phyloP scores from a whole-genome alignment of 2,113 vertebrate species.

The Anhinga rufa region DNA sequence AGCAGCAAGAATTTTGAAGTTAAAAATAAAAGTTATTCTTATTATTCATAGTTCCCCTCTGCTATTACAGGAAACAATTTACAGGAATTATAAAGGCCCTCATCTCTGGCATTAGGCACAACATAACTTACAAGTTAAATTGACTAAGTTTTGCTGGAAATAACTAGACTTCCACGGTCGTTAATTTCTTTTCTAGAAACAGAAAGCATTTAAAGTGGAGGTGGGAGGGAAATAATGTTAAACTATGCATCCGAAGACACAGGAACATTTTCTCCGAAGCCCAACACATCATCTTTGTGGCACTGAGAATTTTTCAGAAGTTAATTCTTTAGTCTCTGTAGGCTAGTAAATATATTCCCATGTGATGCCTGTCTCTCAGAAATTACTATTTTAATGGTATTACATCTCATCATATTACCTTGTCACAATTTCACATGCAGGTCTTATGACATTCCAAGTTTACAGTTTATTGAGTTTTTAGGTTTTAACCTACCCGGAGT shows the following conservation, averaged over 20 bases:
- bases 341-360: not conserved
- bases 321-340: not conserved
- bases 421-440: not conserved
- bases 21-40: not conserved
- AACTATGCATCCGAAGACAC: not conserved
- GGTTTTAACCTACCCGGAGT: slow-evolving; percentile 78
- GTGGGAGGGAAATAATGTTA: not conserved
- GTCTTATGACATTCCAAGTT: not conserved
- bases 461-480: not conserved
- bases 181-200: not conserved
- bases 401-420: not conserved
- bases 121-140: not conserved
- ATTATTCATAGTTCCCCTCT: not conserved
- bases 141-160: not conserved
- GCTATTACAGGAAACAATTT: not conserved
- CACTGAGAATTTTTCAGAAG: not conserved
- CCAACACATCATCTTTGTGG: fast-evolving
- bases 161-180: not conserved
- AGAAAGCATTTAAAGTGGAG: not conserved
- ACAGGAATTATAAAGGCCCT: not conserved
- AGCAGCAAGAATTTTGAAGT: not conserved
- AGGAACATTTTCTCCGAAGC: not conserved
- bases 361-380: not conserved
- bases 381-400: not conserved
- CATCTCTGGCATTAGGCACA: not conserved